A percentile compares a stretch with the other conserved stretches of the same genome.
phyloP scores from a whole-genome alignment of 2,797 vertebrate genomes.

The Perdix hodgsoniae region DNA sequence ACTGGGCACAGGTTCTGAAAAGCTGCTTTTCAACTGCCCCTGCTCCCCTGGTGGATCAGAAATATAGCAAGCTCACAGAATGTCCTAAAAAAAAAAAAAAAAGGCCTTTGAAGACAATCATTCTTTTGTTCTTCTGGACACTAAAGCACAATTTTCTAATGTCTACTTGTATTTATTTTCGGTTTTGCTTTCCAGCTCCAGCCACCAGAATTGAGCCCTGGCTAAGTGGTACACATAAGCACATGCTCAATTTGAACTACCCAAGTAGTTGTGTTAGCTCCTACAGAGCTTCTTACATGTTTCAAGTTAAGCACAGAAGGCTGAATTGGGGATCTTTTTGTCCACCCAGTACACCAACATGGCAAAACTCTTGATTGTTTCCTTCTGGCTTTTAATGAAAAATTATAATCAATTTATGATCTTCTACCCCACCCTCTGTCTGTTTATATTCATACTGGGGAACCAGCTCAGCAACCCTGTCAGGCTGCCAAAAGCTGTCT shows the following conservation, averaged over 20 bases:
- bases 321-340: constrained; percentile 10
- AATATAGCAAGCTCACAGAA: constrained; percentile 75
- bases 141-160: constrained; percentile 57
- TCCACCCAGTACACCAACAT: background rate
- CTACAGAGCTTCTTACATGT: background rate
- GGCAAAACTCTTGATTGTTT: constrained; percentile 17
- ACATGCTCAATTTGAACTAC: background rate
- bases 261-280: background rate
- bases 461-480: constrained; percentile 49
- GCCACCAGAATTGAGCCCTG: background rate
- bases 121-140: constrained; percentile 68
- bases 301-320: constrained; percentile 7
- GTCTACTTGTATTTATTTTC: constrained; percentile 10
- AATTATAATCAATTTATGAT: constrained; percentile 48
- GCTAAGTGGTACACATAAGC: background rate
- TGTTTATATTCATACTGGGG: constrained; percentile 58
- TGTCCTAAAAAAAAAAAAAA: constrained; percentile 41
- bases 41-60: constrained; percentile 52
- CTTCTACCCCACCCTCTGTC: background rate
- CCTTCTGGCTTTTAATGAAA: constrained; percentile 53
- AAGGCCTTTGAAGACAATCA: constrained; percentile 47
- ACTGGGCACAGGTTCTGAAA: constrained; percentile 40
- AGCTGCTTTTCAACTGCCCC: constrained; percentile 72
- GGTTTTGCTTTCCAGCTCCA: constrained; percentile 36
- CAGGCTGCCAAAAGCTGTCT: constrained; percentile 53